phyloP scores from a whole-genome alignment of 2,113 vertebrate genomes.

The Nipponia nippon region DNA sequence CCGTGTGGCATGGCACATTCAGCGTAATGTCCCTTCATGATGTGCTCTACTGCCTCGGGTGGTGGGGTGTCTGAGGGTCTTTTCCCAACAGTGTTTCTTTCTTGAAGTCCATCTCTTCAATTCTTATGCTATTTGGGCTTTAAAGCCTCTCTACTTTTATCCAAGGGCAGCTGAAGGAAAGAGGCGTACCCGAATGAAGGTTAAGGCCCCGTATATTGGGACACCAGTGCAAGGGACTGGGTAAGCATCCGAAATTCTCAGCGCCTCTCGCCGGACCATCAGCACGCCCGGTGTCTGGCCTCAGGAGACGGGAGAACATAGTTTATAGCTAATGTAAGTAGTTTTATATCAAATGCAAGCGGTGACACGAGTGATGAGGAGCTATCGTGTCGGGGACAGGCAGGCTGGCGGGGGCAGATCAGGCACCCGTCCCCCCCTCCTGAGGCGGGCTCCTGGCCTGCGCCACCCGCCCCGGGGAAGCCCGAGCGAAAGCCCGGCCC shows the following conservation, averaged over 20 bases:
- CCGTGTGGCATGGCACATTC: accelerated
- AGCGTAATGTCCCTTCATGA: accelerated
- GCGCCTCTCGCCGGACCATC: not conserved
- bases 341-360: accelerated
- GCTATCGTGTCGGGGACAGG: accelerated
- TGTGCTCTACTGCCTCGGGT: accelerated
- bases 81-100: not conserved
- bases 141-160: not conserved
- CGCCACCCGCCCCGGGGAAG: accelerated
- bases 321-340: accelerated
- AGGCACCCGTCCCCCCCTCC: not conserved
- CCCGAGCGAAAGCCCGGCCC: too few species aligned
- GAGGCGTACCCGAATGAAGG: accelerated
- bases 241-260: accelerated
- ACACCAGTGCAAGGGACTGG: accelerated
- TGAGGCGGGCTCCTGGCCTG: not conserved
- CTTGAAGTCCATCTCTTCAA: not conserved
- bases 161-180: not conserved
- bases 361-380: not conserved
- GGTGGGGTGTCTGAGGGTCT: accelerated
- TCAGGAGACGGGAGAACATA: accelerated
- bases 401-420: accelerated
- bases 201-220: not conserved
- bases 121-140: accelerated
- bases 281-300: accelerated